A percentile compares a stretch with the other conserved stretches of the same genome.
These are phyloP conservation scores for Neria commutata DNA, from an alignment of 2,888 invertebrate genomes.

Conservation along the genomic window DNA sequence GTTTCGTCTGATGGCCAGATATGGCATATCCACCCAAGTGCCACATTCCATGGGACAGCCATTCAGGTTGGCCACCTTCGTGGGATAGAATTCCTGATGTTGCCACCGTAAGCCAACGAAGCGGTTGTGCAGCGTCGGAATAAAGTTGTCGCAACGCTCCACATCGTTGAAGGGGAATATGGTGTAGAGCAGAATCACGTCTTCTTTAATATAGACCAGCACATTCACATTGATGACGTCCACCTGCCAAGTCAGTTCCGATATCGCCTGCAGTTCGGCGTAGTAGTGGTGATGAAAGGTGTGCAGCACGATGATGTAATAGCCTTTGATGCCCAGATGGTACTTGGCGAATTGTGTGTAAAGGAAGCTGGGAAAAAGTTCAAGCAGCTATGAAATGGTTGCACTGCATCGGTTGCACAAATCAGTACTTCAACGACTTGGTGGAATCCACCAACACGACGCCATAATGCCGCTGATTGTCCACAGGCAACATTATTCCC, in stretches of 20 bases:
- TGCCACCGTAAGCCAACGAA: slow-evolving; percentile 33
- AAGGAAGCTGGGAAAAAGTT: slow-evolving; percentile 21
- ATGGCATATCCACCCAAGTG: slow-evolving; percentile 40
- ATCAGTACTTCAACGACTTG: slow-evolving; percentile 24
- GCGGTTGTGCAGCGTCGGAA: slow-evolving; percentile 35
- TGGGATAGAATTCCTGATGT: slow-evolving; percentile 31
- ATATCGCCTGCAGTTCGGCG: slow-evolving; percentile 31
- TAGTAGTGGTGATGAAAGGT: slow-evolving; percentile 35
- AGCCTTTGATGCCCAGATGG: slow-evolving; percentile 34
- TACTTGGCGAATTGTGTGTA: slow-evolving; percentile 26
- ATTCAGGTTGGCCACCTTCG: slow-evolving; percentile 39
- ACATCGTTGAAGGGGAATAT: slow-evolving; percentile 32
- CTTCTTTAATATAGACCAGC: slow-evolving; percentile 33
- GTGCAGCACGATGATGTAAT: slow-evolving; percentile 34
- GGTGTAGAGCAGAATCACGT: slow-evolving; percentile 34
- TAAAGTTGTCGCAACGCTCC: slow-evolving; percentile 32
- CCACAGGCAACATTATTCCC: slow-evolving; percentile 23
- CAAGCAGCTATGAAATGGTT: not conserved
- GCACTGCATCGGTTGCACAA: not conserved
- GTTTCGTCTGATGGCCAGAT: slow-evolving; percentile 25
- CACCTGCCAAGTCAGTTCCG: slow-evolving; percentile 27
- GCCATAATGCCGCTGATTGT: slow-evolving; percentile 34
- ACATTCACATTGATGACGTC: slow-evolving; percentile 37
- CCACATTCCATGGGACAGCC: slow-evolving; percentile 45
- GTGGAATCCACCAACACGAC: slow-evolving; percentile 39